Evolutionary conservation across 2,113 vertebrate genomes (phyloP).

Genomic region (Shinisaurus crocodilurus): DNA sequence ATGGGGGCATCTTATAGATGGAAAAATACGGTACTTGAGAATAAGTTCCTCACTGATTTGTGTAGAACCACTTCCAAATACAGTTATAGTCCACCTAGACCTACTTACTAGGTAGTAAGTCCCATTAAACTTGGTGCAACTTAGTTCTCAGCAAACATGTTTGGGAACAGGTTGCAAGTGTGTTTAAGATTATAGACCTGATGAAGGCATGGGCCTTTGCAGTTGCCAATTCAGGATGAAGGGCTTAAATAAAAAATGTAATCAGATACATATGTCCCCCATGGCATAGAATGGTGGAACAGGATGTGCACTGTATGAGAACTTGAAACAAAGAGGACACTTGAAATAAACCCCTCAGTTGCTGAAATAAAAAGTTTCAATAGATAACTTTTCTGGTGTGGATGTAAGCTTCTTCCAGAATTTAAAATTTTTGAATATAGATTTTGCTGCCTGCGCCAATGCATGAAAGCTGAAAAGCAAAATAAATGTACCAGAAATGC

Average conservation of each 20-base stretch:
- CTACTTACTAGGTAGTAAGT: not conserved
- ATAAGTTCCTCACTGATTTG: not conserved
- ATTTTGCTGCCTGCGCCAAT: not conserved
- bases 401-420: not conserved
- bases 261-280: not conserved
- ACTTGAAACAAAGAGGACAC: not conserved
- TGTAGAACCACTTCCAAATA: not conserved
- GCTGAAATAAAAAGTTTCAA: not conserved
- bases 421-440: not conserved
- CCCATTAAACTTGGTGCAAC: not conserved
- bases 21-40: not conserved
- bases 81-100: too few species aligned
- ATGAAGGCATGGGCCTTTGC: not conserved
- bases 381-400: not conserved
- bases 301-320: not conserved
- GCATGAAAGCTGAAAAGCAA: not conserved
- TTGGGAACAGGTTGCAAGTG: not conserved
- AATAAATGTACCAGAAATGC: not conserved
- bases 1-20: too few species aligned
- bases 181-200: constrained; percentile 5
- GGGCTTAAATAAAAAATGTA: not conserved
- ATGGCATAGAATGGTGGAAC: not conserved
- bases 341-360: not conserved
- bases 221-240: not conserved
- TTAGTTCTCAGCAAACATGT: not conserved